Conservation (phyloP, 2,113 vertebrate species). For the Rostratula benghalensis region DNA sequence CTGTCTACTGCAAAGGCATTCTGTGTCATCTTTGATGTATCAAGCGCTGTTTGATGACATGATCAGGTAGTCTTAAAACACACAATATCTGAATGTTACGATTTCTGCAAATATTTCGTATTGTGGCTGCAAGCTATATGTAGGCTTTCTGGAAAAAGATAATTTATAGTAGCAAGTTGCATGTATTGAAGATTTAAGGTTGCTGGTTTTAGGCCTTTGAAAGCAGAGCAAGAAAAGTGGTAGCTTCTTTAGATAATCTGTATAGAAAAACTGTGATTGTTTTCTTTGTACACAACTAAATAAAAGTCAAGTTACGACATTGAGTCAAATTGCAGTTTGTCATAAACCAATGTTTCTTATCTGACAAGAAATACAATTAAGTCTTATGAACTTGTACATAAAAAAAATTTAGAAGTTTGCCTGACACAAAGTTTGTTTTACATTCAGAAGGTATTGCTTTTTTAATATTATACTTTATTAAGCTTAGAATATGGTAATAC, state of each 20-base stretch:
- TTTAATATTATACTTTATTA: not conserved
- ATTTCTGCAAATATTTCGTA: not conserved
- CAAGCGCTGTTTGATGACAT: not conserved
- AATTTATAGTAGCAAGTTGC: not conserved
- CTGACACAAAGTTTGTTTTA: not conserved
- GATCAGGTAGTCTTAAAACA: not conserved
- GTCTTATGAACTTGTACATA: not conserved
- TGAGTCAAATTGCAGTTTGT: not conserved
- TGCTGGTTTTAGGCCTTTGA: not conserved
- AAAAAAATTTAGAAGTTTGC: not conserved
- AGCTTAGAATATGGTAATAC: not conserved
- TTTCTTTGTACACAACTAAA: not conserved
- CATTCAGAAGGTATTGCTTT: not conserved
- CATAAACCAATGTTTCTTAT: not conserved
- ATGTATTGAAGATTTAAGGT: not conserved
- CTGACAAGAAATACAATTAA: not conserved
- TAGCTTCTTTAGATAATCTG: not conserved
- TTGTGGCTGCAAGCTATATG: not conserved
- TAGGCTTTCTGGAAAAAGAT: not conserved
- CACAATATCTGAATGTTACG: not conserved
- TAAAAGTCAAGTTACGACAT: not conserved
- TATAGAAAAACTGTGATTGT: not conserved
- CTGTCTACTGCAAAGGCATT: constrained; percentile 27
- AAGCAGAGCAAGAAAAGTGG: not conserved
- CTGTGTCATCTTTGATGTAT: not conserved